Base-by-base conservation (phyloP, 2,797 vertebrate genomes). In the Furcifer pardalis region DNA sequence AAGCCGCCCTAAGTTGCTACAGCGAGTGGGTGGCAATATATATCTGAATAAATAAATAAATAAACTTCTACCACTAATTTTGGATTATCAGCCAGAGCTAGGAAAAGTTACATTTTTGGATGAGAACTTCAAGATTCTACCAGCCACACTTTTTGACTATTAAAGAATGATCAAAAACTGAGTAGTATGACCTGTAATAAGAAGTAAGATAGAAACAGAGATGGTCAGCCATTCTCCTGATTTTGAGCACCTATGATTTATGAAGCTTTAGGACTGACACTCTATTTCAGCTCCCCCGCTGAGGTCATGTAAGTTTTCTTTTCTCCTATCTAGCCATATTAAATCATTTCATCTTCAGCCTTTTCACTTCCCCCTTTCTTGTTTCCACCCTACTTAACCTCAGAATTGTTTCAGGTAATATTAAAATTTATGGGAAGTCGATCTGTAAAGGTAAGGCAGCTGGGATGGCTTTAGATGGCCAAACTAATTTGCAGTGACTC, bases 351-450 rank as follows among this genome's bases (percentile, higher is more conserved):
- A 40, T 63, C 88, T 44, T 59, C 56, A 63, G 32, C 17, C 7
- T 49, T 56, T 35, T 69, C 66, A 62, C 44, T 75, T 66, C 59
- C 21, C 74, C 46, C 19, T 52, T 37, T 77, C 66, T 49, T 4
- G 2, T 2, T 62, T 59, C 40, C 80, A 66, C 71, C 77, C 62
- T 32, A 23, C 83, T 73, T 27, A n/a, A 23, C 72, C 73, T 74
- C 35, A 69, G 30, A 79, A 86, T 59, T 27, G 37, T 35, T 12
- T 40, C 15, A 66, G 21, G 49, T 62, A 79, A 78, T 76, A 85
- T 80, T 44, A 84, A 85, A 89, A 77, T 86, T 65, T 74, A 81
- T 15, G 59, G 81, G 63, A 69, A 83, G 77, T 75, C 75, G 68
- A 65, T 63, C 71, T 13, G 1, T 35, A 69, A 89, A 40, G 40